Base-by-base conservation (phyloP, 2,797 vertebrate species). In the Erithacus rubecula region DNA sequence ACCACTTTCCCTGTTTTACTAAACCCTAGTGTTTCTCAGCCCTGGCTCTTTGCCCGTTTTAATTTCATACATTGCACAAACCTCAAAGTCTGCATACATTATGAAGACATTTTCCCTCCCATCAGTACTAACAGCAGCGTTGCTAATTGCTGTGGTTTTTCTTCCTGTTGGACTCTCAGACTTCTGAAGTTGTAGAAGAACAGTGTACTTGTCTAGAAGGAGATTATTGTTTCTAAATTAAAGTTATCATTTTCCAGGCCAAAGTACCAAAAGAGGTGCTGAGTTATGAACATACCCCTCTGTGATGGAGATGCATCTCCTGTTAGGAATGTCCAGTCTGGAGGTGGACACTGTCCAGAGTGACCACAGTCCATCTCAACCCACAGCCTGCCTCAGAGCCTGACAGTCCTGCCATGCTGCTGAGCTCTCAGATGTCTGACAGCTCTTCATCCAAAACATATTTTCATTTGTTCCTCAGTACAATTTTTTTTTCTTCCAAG, bases 61-160 rank as follows among this genome's bases (percentile, higher is more conserved):
- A 43, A 84, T 68, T 65, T 92, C 10, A 2, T 16, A 34, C 0
- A 0, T 36, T 37, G 75, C 43, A 37, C 44, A 70, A 79, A 72
- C 75, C 87, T 89, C 64, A 52, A 32, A 79, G 68, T 7, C 75
- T n/a, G 51, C 64, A 36, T n/a, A 32, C 23, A 52, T 91, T 37
- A 89, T 4, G 52, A 59, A 87, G 63, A 52, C 34, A 21, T 67
- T 87, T 82, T 34, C 64, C 59, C 56, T 88, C 77, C 16, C 81
- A 77, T 63, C 83, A 77, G 59, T 34, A 39, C 67, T 34, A 86
- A 60, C 63, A 87, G 63, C 63, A 37, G 62, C 0, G 0, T 9
- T 68, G 86, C 74, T 84, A 91, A 80, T 44, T 79, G 55, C 64
- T 67, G 84, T 52, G 60, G 34, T 23, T 95, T 94, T 63, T n/a